Evolutionary conservation across 1,140 invertebrate species (phyloP), one percentile per base, ranked within the genome.

Genomic region (Drosophila jambulina): DNA sequence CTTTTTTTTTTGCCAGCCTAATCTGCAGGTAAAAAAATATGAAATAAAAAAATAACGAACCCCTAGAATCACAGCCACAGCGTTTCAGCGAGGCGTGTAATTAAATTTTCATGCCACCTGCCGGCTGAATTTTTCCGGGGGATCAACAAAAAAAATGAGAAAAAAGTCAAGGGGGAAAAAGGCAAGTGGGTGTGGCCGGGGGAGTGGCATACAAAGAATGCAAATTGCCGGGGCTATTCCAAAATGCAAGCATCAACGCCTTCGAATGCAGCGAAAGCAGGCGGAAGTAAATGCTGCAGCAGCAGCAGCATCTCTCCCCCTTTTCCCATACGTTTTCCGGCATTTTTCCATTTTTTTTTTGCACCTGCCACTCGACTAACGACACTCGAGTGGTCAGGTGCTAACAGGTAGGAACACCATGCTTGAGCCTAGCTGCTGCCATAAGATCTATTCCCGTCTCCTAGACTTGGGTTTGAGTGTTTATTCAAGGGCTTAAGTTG

Each of bases 31-130:
- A 27, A n/a, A 21, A 32, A 38, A 69, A 40, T n/a, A 29, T 13
- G 32, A n/a, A 27, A 32, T 27, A 63, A 38, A 67, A 46, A 62
- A 21, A 46, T 34, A 38, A 36, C 17, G 15, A 17, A 45, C 56
- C 53, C 34, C 51, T 43, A 60, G 45, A 32, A 34, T 23, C 32
- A 40, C 45, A 42, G 34, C 53, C 49, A 56, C 59, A 62, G 42
- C 45, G 17, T 67, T 40, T 23, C 76, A 80, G 48, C 76, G 77
- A 79, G 60, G 76, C 77, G 77, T 79, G 56, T 79, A 79, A 79
- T 79, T 79, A 63, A 74, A 80, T 79, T 79, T 79, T 49, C 67
- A 72, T 72, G 69, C 69, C 76, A 71, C 76, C 76, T 78, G 59
- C 65, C 53, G 51, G 57, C 13, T 65, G 57, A 21, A 21, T 19